Base-by-base conservation (phyloP, 2,797 vertebrate species). In the Epinephelus awoara region DNA sequence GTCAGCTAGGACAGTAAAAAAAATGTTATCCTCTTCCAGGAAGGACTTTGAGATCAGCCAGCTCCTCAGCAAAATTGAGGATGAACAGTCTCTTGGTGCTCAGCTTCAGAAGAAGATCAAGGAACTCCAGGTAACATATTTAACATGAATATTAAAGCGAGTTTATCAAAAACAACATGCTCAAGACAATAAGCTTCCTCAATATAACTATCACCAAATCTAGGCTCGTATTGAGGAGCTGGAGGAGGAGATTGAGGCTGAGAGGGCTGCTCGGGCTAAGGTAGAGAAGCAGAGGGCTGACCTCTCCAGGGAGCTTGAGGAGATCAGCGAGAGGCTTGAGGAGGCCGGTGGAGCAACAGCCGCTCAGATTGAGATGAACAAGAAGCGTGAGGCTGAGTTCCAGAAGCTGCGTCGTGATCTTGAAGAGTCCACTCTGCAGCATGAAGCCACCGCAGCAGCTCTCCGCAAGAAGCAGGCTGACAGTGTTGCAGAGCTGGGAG, bases 31-130 rank as follows among this genome's bases (percentile, higher is more conserved):
- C 12, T 2, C 44, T 49, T 72, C 29, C 7, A 97, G 97, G 90
- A 98, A 97, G 78, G 97, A 97, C 76, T 98, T 97, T 96, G 97
- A 98, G 90, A 95, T 89, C 51, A 97, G 95, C 61, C 96, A 97
- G 42, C 85, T 97, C 63, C 93, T 96, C 75, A 95, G 96, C 88
- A 97, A 94, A 73, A 96, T 96, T 75, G 97, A 97, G 77, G 97
- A 97, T 85, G 96, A 97, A 15, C 96, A 97, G 68, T 82, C 89
- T 17, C 83, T 95, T 76, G 88, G 90, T 58, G 44, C 80, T 74
- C 94, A 94, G 74, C 89, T 94, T 77, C 94, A 95, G 72, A 95
- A 95, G 83, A 95, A 95, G 85, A 95, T 95, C 61, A 95, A 97
- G 83, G 97, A 98, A 74, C 87, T 97, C 61, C 97, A 97, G 95